phyloP scores from a whole-genome alignment of 1,140 invertebrate species.

The Drosophila pandora region DNA sequence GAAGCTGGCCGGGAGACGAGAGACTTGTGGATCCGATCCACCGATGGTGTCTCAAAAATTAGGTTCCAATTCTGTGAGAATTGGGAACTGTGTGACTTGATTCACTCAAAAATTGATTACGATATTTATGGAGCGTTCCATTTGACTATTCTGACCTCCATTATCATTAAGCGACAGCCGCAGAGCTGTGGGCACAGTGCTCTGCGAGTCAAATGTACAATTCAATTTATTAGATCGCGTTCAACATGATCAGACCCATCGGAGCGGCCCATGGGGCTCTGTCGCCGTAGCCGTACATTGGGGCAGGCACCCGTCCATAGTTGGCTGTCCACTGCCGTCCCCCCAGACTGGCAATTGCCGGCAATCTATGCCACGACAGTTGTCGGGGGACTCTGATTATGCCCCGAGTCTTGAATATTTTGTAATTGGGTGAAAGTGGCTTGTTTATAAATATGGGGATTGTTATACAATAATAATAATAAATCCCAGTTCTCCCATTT shows the following conservation, averaged over 20 bases:
- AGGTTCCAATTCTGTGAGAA: constrained; percentile 56
- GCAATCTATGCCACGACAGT: constrained; percentile 58
- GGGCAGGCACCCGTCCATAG: constrained; percentile 1
- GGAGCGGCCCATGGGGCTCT: constrained; percentile 28
- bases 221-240: constrained; percentile 80
- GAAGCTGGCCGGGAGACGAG: constrained; percentile 36
- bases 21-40: constrained; percentile 10
- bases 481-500: constrained; percentile 14
- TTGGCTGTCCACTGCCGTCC: background rate
- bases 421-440: constrained; percentile 69
- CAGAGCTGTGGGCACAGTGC: constrained; percentile 5
- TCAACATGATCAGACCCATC: constrained; percentile 52
- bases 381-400: constrained; percentile 33
- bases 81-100: constrained; percentile 22
- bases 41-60: constrained; percentile 28
- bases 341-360: constrained; percentile 48
- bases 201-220: constrained; percentile 78
- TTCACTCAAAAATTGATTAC: constrained; percentile 71
- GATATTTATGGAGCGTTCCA: constrained; percentile 76
- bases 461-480: constrained; percentile 19
- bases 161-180: constrained; percentile 68
- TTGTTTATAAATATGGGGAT: constrained; percentile 54
- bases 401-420: constrained; percentile 16
- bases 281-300: background rate
- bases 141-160: constrained; percentile 80